Evolutionary conservation across 2,797 vertebrate species (phyloP).

Genomic region (Bradypus variegatus): DNA sequence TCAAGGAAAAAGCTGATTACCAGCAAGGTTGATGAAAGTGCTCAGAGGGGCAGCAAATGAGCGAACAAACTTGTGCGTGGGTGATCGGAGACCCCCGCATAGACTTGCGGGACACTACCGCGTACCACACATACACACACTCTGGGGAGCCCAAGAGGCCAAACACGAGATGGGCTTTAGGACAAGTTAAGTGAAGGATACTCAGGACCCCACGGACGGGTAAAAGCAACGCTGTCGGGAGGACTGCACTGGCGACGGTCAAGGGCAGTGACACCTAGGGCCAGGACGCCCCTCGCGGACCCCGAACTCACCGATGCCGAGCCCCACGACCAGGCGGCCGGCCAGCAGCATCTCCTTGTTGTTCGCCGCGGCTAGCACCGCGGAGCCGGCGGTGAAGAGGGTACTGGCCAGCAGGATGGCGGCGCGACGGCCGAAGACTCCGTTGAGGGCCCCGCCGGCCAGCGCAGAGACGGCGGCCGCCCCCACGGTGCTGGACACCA

Average conservation of each 20-base stretch:
- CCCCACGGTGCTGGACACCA: constrained; percentile 91
- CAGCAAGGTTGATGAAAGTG: neutral
- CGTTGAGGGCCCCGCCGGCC: constrained; percentile 89
- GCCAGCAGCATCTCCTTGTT: constrained; percentile 87
- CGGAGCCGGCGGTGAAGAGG: constrained; percentile 85
- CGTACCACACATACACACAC: neutral
- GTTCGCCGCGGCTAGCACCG: constrained; percentile 83
- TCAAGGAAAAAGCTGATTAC: neutral
- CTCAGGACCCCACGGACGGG: neutral
- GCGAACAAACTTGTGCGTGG: neutral
- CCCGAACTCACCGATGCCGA: constrained; percentile 89
- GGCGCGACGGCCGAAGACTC: constrained; percentile 82
- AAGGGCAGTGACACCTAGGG: neutral
- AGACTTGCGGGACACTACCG: neutral
- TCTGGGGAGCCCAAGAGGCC: neutral
- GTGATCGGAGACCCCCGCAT: neutral
- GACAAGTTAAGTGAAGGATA: no score
- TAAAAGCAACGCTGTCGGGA: neutral
- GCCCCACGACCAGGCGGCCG: constrained; percentile 89
- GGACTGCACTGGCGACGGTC: neutral
- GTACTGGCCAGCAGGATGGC: constrained; percentile 92
- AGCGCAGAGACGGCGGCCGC: constrained; percentile 90
- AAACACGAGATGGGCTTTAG: neutral
- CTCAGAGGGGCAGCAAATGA: neutral
- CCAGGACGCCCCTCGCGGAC: neutral